Evolutionary conservation across 2,797 vertebrate genomes (phyloP), one percentile per base, ranked within the genome.

Genomic region (Caiman crocodilus): DNA sequence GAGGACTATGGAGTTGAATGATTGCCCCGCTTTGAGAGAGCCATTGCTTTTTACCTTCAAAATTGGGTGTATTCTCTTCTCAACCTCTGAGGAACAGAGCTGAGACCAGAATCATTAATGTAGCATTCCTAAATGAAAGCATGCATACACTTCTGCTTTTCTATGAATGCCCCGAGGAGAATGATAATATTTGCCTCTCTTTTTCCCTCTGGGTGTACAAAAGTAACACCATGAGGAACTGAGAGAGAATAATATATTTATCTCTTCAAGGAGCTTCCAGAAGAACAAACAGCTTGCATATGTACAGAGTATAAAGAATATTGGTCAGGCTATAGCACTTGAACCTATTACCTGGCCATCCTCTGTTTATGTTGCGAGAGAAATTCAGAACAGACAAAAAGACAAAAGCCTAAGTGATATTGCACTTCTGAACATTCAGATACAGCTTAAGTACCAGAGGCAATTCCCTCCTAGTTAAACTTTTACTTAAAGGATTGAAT

Each of bases 251-350:
- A 5, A 92, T 0, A 87, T 55, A 90, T 59, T 78, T 80, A 64
- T 64, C 84, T 83, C 95, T 90, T 87, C 61, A 85, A 76, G 90
- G 71, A 67, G 65, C 58, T 94, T 74, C 76, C 93, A n/a, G 59
- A 94, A 93, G 32, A 28, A 63, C 10, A 59, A 56, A 81, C 59
- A 78, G 35, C 56, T 28, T 76, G 1, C 4, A 35, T 15, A 17
- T 64, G 30, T 14, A 63, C 75, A 61, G n/a, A 90, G 82, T 84
- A 86, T 71, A 89, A 89, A 88, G 10, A 63, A 87, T 5, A 74
- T 60, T 4, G 1, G 26, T 7, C 77, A 85, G 83, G 84, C 69
- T 91, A 85, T 87, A 87, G 23, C 83, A 89, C 90, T 86, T 88
- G 92, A 60, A 90, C 20, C 14, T 28, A 1, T 60, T 84, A 73